phyloP scores from a whole-genome alignment of 2,888 invertebrate genomes.

The Conops quadrifasciatus region DNA sequence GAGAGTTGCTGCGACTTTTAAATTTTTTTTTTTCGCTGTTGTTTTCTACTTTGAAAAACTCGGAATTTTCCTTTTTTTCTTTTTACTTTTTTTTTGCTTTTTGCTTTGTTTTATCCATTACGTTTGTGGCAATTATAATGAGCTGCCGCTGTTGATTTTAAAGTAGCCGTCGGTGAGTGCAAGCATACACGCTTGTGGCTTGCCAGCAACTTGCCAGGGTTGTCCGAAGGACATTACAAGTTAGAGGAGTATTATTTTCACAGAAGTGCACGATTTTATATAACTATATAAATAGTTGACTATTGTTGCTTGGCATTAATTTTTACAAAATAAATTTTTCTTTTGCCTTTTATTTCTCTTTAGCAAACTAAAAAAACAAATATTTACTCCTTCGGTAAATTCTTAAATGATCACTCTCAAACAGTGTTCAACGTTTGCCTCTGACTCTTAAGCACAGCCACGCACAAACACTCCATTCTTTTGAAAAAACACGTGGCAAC shows the following conservation, averaged over 20 bases:
- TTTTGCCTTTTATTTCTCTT: not conserved
- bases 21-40: constrained; percentile 11
- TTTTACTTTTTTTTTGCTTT: not conserved
- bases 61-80: not conserved
- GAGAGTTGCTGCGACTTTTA: constrained; percentile 3
- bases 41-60: constrained; percentile 15
- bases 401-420: not conserved
- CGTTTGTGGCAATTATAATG: constrained; percentile 19
- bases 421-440: not conserved
- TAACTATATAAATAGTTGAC: not conserved
- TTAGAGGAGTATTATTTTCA: not conserved
- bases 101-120: not conserved
- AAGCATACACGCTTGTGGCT: too few species aligned
- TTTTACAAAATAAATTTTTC: too few species aligned
- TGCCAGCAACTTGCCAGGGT: too few species aligned
- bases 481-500: not conserved
- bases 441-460: not conserved
- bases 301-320: not conserved
- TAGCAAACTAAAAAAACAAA: not conserved
- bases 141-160: constrained; percentile 12
- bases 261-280: not conserved
- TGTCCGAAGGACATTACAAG: too few species aligned
- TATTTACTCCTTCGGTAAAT: not conserved
- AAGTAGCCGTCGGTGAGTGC: not conserved
- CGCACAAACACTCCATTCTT: not conserved